Evolutionary conservation across 2,888 invertebrate genomes (phyloP), one percentile per base, ranked within the genome.

Genomic region (Polymixis flavicincta): DNA sequence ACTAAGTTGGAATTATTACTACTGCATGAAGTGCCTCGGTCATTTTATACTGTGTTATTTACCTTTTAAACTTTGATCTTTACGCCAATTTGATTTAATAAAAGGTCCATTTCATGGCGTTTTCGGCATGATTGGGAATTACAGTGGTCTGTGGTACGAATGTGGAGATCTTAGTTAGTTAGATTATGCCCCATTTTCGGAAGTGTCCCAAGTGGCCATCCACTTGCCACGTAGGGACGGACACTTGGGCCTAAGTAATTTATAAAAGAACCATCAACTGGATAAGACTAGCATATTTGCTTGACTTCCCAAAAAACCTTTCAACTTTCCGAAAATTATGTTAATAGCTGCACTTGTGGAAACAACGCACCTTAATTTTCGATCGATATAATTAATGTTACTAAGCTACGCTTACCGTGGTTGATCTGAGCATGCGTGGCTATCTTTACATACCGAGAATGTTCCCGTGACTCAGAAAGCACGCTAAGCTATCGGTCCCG

Each of bases 301-400:
- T 13, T n/a, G 11, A 17, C 6, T 17, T 32, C 32, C n/a, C n/a
- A 14, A 48, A 25, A 28, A 52, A 0, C 11, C 1, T 52, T 42
- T 60, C n/a, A 4, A n/a, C 4, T 37, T 37, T 25, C 13, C 17
- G 52, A 45, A 1, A 17, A 42, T 42, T 50, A 37, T 17, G 22
- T 11, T 28, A 60, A 59, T 64, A n/a, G 5, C 25, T 42, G 9
- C 28, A 32, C 17, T n/a, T 52, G 52, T 66, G 19, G 13, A 50
- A 48, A 9, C 25, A n/a, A 32, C 4, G 11, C 19, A 14, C 37
- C 22, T 14, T 5, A 32, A 60, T 45, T 76, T 42, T 64, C 72
- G 57, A 76, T 78, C 45, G 57, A 70, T 25, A 48, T 74, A 74
- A 66, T 50, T 52, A 74, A 76, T 74, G 63, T 60, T 74, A 61